A percentile compares a stretch with the other conserved stretches of the same genome.
Conservation (phyloP, 2,797 vertebrate species). For the Strix occidentalis region DNA sequence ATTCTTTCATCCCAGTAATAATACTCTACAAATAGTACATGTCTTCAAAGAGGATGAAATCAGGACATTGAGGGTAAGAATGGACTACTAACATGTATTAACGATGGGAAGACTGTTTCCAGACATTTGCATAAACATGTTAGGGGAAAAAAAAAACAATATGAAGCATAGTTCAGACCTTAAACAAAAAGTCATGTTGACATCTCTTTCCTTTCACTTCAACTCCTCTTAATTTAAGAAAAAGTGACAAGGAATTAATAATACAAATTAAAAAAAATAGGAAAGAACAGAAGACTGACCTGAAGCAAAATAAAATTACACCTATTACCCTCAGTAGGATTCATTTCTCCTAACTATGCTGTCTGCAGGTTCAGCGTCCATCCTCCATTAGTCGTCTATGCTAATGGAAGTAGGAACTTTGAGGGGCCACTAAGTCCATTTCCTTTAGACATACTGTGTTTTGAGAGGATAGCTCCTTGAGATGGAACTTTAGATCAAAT, state of each 20-base stretch:
- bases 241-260: neutral
- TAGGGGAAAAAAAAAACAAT: neutral
- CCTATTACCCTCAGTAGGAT: neutral
- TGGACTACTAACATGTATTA: neutral
- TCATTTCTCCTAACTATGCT: neutral
- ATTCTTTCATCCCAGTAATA: neutral
- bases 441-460: neutral
- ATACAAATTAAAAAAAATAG: neutral
- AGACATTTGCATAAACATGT: neutral
- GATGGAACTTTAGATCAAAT: neutral
- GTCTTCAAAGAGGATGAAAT: neutral
- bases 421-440: neutral
- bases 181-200: neutral
- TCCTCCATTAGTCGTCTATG: rapidly evolving
- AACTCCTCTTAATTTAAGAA: neutral
- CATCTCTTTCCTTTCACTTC: neutral
- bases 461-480: neutral
- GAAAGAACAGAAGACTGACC: neutral
- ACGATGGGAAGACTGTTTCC: neutral
- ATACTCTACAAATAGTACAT: neutral
- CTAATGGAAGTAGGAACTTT: neutral
- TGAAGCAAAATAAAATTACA: neutral
- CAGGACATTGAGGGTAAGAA: neutral
- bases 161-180: neutral
- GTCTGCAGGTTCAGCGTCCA: neutral